Evolutionary conservation across 2,113 vertebrate genomes (phyloP).

Genomic region (Hippocampus abdominalis): DNA sequence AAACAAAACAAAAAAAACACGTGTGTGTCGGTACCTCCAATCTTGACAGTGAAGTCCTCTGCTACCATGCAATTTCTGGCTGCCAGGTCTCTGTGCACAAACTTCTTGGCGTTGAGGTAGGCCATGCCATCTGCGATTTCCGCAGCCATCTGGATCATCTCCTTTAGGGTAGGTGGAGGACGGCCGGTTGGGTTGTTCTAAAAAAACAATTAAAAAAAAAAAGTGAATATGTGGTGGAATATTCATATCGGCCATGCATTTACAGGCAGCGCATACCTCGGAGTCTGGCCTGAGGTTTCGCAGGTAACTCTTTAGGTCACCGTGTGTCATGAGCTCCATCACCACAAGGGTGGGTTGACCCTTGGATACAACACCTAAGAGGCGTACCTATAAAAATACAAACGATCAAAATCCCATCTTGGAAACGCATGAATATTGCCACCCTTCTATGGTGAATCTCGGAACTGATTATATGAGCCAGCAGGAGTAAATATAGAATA

Average conservation of each 20-base stretch:
- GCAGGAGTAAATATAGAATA: neutral
- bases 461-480: neutral
- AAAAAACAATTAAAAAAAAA: neutral
- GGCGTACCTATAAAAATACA: conserved; percentile 78
- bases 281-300: conserved; percentile 87
- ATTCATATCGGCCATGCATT: neutral
- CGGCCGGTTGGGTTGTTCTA: conserved; percentile 84
- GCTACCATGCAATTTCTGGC: conserved; percentile 98
- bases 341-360: conserved; percentile 93
- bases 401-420: neutral
- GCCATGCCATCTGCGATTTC: conserved; percentile 98
- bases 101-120: conserved; percentile 97
- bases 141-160: conserved; percentile 95
- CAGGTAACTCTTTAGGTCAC: conserved; percentile 93
- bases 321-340: conserved; percentile 97
- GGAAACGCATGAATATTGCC: neutral
- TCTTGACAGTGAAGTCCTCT: conserved; percentile 95
- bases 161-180: conserved; percentile 81
- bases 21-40: conserved; percentile 77
- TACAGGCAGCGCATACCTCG: conserved; percentile 72
- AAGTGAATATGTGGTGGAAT: neutral
- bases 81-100: conserved; percentile 94
- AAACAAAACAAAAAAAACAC: neutral
- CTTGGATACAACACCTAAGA: conserved; percentile 94
- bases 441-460: neutral